Evolutionary conservation across 2,113 vertebrate genomes (phyloP).

Genomic region (Paramormyrops kingsleyae): DNA sequence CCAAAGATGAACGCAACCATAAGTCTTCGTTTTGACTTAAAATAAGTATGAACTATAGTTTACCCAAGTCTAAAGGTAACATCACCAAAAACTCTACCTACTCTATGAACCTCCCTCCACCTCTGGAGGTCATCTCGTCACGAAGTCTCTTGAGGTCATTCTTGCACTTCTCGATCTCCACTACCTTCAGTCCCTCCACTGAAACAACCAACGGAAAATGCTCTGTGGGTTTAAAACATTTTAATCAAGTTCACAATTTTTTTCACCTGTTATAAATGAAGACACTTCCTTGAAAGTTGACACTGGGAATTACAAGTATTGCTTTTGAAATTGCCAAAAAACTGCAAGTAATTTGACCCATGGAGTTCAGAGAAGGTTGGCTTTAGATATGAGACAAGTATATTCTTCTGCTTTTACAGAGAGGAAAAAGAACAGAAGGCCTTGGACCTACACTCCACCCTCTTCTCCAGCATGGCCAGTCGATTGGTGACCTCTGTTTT

Average conservation of each 20-base stretch:
- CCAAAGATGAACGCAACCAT: background rate
- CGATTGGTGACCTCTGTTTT: slow-evolving; percentile 80
- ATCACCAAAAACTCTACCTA: background rate
- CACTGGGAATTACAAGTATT: background rate
- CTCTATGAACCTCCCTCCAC: slow-evolving; percentile 66
- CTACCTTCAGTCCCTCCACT: slow-evolving; percentile 92
- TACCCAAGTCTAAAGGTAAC: background rate
- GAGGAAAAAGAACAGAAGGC: background rate
- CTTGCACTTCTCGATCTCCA: slow-evolving; percentile 96
- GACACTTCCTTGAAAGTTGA: no score
- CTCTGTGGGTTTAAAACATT: background rate
- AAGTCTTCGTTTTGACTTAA: background rate
- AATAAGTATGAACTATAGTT: background rate
- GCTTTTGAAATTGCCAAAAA: background rate
- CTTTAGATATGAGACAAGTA: background rate
- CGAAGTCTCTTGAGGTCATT: slow-evolving; percentile 85
- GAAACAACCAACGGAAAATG: slow-evolving; percentile 35
- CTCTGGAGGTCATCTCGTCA: slow-evolving; percentile 83
- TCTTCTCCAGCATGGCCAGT: slow-evolving; percentile 82
- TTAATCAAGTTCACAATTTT: background rate
- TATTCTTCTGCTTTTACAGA: background rate
- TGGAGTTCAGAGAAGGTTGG: background rate
- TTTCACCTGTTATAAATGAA: background rate
- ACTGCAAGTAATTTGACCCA: background rate
- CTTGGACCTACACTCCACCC: slow-evolving; percentile 76